These are phyloP conservation scores for Gobio gobio DNA, from an alignment of 2,113 vertebrate species.

Conservation along the genomic window DNA sequence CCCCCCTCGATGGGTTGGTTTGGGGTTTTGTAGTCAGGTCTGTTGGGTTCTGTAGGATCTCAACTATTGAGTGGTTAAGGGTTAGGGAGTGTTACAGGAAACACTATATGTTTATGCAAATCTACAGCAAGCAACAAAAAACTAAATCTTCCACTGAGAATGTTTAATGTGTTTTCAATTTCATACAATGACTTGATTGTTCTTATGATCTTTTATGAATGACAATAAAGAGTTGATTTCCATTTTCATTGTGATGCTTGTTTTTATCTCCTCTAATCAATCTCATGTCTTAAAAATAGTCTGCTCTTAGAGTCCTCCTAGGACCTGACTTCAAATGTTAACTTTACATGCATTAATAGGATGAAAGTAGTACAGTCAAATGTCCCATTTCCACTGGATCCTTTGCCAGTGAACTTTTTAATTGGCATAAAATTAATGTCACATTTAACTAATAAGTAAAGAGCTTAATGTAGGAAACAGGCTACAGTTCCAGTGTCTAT, in stretches of 20 bases:
- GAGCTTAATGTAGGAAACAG: not conserved
- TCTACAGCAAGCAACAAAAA: conserved; percentile 81
- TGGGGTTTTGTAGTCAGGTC: conserved; percentile 57
- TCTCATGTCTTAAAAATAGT: conserved; percentile 66
- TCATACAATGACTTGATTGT: conserved; percentile 89
- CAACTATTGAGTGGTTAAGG: conserved; percentile 71
- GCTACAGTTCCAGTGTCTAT: not conserved
- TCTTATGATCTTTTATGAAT: conserved; percentile 91
- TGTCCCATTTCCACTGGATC: conserved; percentile 64
- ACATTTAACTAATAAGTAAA: not conserved
- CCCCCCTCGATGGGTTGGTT: conserved; percentile 57
- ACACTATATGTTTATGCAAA: conserved; percentile 87
- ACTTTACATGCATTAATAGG: conserved; percentile 17
- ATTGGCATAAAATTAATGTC: conserved; percentile 83
- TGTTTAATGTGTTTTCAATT: conserved; percentile 71
- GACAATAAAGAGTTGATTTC: conserved; percentile 98
- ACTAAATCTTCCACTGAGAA: conserved; percentile 75
- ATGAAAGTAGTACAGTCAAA: not conserved
- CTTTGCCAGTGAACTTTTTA: conserved; percentile 77
- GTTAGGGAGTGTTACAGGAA: conserved; percentile 83
- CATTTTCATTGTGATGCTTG: conserved; percentile 73
- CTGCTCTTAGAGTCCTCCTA: not conserved
- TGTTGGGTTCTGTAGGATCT: conserved; percentile 25
- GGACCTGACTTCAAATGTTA: conserved; percentile 2
- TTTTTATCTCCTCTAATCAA: conserved; percentile 57